These are phyloP conservation scores for Pycnomerus fuliginosus DNA, from an alignment of 2,888 invertebrate genomes.

Conservation along the genomic window DNA sequence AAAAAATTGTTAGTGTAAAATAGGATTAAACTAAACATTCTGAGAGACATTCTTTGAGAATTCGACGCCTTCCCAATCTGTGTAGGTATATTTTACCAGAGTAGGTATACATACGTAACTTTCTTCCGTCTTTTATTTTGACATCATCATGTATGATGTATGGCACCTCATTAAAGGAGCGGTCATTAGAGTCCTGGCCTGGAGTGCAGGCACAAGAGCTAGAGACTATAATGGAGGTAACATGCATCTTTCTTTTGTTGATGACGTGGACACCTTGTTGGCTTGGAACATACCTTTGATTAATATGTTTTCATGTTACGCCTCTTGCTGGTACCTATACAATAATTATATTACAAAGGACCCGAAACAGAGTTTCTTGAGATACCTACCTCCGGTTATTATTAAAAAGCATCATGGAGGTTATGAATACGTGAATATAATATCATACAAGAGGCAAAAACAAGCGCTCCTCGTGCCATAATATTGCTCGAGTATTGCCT, in stretches of 20 bases:
- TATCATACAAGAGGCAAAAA: no score
- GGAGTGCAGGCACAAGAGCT: slow-evolving; percentile 10
- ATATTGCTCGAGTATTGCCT: no score
- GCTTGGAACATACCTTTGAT: slow-evolving; percentile 39
- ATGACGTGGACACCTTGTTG: slow-evolving; percentile 42
- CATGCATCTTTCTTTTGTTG: slow-evolving; percentile 45
- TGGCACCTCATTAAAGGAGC: slow-evolving; percentile 9
- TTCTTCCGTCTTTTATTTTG: neutral
- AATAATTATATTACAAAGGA: slow-evolving; percentile 28
- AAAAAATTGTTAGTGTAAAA: no score
- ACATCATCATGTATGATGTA: slow-evolving; percentile 7
- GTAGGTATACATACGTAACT: slow-evolving; percentile 1
- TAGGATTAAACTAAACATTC: no score
- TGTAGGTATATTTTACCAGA: no score
- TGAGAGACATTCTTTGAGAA: no score
- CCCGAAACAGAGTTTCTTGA: slow-evolving; percentile 22
- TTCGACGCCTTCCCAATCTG: no score
- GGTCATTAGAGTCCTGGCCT: slow-evolving; percentile 21
- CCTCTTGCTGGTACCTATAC: slow-evolving; percentile 35
- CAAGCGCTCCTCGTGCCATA: no score
- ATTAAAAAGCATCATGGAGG: no score
- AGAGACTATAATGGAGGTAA: slow-evolving; percentile 34
- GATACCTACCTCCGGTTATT: no score
- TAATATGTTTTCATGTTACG: slow-evolving; percentile 43
- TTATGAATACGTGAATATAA: no score